Evolutionary conservation across 2,888 invertebrate species (phyloP), one percentile per base, ranked within the genome.

Genomic region (Drosophila planitibia): DNA sequence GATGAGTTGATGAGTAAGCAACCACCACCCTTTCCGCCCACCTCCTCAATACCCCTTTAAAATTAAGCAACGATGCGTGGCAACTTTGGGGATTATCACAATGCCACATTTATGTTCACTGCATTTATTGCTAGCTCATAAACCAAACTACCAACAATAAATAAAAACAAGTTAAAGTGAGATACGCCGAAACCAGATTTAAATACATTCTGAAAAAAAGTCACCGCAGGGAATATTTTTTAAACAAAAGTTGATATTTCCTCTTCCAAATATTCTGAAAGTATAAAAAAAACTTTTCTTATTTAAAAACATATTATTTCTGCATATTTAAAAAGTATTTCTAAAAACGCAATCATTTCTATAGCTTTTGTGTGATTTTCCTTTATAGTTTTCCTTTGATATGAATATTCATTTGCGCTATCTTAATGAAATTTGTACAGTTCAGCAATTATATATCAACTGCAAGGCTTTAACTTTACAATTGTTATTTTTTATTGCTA

Each of bases 61-160:
- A 12, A 25, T 7, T 28, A 5, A 32, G 33, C 53, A 16, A 33
- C 32, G 33, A 33, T 22, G 22, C 22, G 22, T 22, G 51, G 9
- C 30, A 30, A 9, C 51, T 30, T 30, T 30, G 9, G 19, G 30
- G 30, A 28, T 30, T 30, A 71, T 58, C 69, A 65, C 68, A 74
- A 57, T 53, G 57, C 54, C 70, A 66, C 60, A 55, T 41, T 41
- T n/a, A n/a, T n/a, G 37, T 37, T 37, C 37, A 37, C 0, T 7
- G 37, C 37, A 37, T 37, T 37, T 37, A 37, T 37, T 37, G 37
- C n/a, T n/a, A n/a, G 4, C 10, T 5, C n/a, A 41, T 41, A 41
- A 41, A 5, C 41, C 10, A 41, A 41, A 41, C 41, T 41, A 41
- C 10, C 1, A 41, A 41, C 41, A 41, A 41, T n/a, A n/a, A 41